Evolutionary conservation across 2,888 invertebrate genomes (phyloP).

Genomic region (Tanypteryx hageni): DNA sequence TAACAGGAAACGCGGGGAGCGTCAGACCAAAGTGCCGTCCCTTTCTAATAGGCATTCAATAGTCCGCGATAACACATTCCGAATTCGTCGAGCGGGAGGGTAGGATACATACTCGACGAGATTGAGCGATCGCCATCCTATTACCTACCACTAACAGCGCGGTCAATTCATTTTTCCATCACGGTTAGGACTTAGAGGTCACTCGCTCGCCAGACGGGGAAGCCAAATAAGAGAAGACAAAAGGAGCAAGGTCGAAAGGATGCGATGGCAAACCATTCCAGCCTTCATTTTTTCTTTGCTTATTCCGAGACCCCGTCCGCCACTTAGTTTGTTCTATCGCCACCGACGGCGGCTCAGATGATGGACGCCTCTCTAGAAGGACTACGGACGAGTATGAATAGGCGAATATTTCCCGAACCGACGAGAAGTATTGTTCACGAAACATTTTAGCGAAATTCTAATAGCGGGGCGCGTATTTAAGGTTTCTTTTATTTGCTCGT

Average conservation of each 20-base stretch:
- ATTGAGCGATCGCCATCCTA: neutral
- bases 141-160: too few relatives aligned
- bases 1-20: too few relatives aligned
- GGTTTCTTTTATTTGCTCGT: too few relatives aligned
- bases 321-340: neutral
- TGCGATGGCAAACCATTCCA: neutral
- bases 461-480: too few relatives aligned
- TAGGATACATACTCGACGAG: neutral
- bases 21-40: too few relatives aligned
- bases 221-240: neutral
- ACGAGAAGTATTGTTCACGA: too few relatives aligned
- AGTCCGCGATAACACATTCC: neutral
- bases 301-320: neutral
- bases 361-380: neutral
- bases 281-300: neutral
- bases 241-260: conserved; percentile 11
- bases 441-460: too few relatives aligned
- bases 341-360: neutral
- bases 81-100: neutral
- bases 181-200: neutral
- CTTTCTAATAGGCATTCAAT: neutral
- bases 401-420: too few relatives aligned
- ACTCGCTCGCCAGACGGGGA: neutral
- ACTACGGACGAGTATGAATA: too few relatives aligned
- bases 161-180: conserved; percentile 18